Base-by-base conservation (phyloP, 2,113 vertebrate genomes). In the Corythornis madagascariensis region DNA sequence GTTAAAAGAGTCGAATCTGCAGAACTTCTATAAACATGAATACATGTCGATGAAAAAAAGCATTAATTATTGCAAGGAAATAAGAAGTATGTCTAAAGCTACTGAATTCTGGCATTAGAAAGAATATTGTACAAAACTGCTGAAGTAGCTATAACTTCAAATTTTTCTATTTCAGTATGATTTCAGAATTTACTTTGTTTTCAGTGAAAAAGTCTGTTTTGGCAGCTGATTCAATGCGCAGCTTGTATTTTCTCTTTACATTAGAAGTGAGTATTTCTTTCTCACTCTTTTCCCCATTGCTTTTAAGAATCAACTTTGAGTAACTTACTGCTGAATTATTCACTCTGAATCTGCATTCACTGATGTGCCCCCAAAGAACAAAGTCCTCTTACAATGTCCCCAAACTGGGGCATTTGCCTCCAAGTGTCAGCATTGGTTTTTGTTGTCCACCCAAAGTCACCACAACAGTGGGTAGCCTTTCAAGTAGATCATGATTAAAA, bases 381-480 rank as follows among this genome's bases (percentile, higher is more conserved):
- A 73, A 55, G 55, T 24, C 83, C 57, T 61, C 57, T 89, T 72
- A 77, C 63, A 78, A 63, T 29, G 74, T 29, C 22, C 38, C 93
- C 83, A 73, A 85, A 60, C 26, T 20, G 64, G 65, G 90, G n/a
- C 89, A 87, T 87, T 93, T 88, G 66, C 92, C 90, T 96, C 56
- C 3, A 57, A 90, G 88, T 60, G 86, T 93, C 86, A 59, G 50
- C 29, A 63, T 42, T 75, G 84, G 90, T 85, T 92, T 96, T 93
- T 83, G 89, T 79, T 88, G 86, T 69, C 86, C 93, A 96, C 91
- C 89, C 91, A 42, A 91, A 94, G 91, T 96, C 96, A 96, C 95
- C 93, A 94, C 63, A 92, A 81, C 97, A 98, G 97, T 97, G 98
- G 96, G 97, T 96, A 97, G 96, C 91, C 92, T 97, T 97, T 97